phyloP scores from a whole-genome alignment of 2,797 vertebrate species.

The Vultur gryphus region DNA sequence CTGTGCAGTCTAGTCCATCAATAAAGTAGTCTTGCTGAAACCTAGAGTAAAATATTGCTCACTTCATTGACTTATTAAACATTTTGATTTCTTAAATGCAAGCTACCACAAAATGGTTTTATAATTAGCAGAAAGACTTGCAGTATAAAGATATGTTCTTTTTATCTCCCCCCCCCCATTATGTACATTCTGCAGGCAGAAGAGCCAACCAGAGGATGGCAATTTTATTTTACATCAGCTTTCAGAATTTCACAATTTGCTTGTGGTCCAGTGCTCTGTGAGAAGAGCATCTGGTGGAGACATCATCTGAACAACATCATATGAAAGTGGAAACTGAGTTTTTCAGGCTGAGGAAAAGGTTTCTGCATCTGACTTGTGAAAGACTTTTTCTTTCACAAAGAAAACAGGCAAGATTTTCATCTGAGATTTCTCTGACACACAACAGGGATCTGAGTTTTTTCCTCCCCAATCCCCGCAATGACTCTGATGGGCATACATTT shows the following conservation, averaged over 20 bases:
- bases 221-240: background rate
- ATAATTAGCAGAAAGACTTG: background rate
- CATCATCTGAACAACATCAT: background rate
- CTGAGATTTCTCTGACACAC: background rate
- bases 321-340: background rate
- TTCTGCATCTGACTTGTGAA: background rate
- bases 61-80: background rate
- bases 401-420: background rate
- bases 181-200: rapidly evolving
- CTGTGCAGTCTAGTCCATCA: background rate
- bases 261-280: background rate
- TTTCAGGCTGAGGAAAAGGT: background rate
- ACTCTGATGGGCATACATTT: background rate
- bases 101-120: background rate
- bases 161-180: background rate
- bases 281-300: background rate
- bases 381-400: background rate
- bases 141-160: background rate
- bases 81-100: background rate
- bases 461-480: background rate
- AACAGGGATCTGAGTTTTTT: background rate
- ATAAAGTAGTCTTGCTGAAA: background rate
- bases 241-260: background rate
- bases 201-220: background rate
- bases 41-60: background rate